Evolutionary conservation across 2,113 vertebrate species (phyloP).

Genomic region (Ammospiza nelsoni): DNA sequence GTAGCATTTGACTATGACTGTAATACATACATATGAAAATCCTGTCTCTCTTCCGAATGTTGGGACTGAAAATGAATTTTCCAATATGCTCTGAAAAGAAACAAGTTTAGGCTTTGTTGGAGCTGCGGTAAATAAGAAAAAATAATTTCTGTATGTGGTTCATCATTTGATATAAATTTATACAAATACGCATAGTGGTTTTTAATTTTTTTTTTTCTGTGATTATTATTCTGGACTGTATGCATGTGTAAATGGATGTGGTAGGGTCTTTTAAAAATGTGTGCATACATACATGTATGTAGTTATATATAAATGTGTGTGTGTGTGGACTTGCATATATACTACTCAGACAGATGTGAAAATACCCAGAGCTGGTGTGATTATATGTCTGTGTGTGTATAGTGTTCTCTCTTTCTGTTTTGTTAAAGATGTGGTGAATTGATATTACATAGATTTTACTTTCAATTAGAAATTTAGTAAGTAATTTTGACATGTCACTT

Average conservation of each 20-base stretch:
- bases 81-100: not conserved
- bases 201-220: not conserved
- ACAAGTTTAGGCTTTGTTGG: not conserved
- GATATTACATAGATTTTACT: not conserved
- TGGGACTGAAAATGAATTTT: not conserved
- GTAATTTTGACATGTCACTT: not conserved
- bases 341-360: not conserved
- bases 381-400: not conserved
- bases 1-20: not conserved
- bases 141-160: not conserved
- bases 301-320: not conserved
- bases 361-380: not conserved
- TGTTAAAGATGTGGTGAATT: not conserved
- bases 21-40: not conserved
- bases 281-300: not conserved
- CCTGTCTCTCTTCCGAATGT: not conserved
- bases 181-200: not conserved
- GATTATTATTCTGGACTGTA: not conserved
- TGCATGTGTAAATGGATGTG: not conserved
- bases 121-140: not conserved
- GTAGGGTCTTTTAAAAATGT: not conserved
- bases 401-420: not conserved
- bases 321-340: accelerated
- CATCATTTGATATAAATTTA: not conserved
- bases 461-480: not conserved